phyloP scores from a whole-genome alignment of 2,113 vertebrate genomes.

The Neogale vison region DNA sequence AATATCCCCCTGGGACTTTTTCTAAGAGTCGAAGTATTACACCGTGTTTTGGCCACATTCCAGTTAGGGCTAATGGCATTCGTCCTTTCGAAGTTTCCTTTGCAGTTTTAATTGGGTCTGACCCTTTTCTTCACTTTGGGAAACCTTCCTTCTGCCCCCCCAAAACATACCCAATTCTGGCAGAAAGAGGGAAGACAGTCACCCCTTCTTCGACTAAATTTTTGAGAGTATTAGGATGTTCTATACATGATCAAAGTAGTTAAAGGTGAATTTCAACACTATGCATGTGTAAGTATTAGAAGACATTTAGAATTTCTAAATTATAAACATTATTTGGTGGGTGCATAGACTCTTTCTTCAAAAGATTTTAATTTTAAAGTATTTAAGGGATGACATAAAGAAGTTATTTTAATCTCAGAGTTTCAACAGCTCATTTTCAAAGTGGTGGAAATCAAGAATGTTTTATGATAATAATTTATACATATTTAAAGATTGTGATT shows the following conservation, averaged over 20 bases:
- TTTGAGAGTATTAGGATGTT: conserved; percentile 13
- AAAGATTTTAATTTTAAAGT: background rate
- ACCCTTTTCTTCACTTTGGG: conserved; percentile 69
- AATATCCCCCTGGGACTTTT: conserved; percentile 74
- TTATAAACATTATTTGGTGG: background rate
- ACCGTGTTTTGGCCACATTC: conserved; percentile 67
- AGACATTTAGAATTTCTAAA: background rate
- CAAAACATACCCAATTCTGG: conserved; percentile 33
- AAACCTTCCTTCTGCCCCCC: background rate
- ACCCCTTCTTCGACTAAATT: conserved; percentile 33
- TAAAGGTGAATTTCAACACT: background rate
- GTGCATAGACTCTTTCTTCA: background rate
- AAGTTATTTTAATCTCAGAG: background rate
- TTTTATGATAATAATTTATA: background rate
- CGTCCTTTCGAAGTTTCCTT: conserved; percentile 62
- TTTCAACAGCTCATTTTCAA: background rate
- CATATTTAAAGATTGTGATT: background rate
- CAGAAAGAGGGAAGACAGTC: conserved; percentile 35
- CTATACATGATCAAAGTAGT: background rate
- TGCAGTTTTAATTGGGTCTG: conserved; percentile 77
- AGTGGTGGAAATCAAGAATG: conserved; percentile 1
- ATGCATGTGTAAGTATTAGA: background rate
- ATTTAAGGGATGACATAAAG: background rate
- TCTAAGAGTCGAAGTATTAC: conserved; percentile 70
- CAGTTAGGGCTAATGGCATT: conserved; percentile 74